Evolutionary conservation across 2,888 invertebrate genomes (phyloP), one percentile per base, ranked within the genome.

Genomic region (Leptopterna dolabrata): DNA sequence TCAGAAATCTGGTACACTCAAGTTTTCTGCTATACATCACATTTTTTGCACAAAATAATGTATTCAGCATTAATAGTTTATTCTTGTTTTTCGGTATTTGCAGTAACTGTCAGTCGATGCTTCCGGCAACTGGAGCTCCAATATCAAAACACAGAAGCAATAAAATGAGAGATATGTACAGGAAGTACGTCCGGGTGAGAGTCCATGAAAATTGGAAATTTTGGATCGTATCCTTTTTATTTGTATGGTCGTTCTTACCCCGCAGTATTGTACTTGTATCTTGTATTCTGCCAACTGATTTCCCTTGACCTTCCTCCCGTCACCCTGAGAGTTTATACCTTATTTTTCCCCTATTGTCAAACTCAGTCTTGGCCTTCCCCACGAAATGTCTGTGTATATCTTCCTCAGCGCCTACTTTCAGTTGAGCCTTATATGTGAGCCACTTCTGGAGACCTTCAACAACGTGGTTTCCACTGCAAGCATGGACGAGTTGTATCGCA

Each of bases 161-260:
- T 91, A 96, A 97, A 91, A 96, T 98, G 94, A 96, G 96, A 90
- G 97, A 98, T 92, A 96, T 98, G 95, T 98, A 97, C 92, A 96
- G 97, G 90, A 95, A 97, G 45, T 98, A 98, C 93, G 97, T 99
- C 76, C 94, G 95, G 90, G 94, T 94, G 90, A 93, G 97, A 88
- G 98, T 98, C 24, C 94, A 95, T 91, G 95, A 96, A 91, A 97
- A 98, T 93, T 99, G 98, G 98, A 98, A 98, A 93, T 99, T 98
- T 93, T 99, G 98, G 98, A 97, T 99, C 93, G 98, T 98, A 97
- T 95, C 95, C 95, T 95, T 63, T 95, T 94, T 88, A 55, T 30
- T 36, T n/a, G n/a, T n/a, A 73, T 73, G 24, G 7, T 14, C 4
- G 51, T 51, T 51, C 36, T 36, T 36, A 36, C 36, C 7, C 36